Base-by-base conservation (phyloP, 2,113 vertebrate species). In the Isichthys henryi region DNA sequence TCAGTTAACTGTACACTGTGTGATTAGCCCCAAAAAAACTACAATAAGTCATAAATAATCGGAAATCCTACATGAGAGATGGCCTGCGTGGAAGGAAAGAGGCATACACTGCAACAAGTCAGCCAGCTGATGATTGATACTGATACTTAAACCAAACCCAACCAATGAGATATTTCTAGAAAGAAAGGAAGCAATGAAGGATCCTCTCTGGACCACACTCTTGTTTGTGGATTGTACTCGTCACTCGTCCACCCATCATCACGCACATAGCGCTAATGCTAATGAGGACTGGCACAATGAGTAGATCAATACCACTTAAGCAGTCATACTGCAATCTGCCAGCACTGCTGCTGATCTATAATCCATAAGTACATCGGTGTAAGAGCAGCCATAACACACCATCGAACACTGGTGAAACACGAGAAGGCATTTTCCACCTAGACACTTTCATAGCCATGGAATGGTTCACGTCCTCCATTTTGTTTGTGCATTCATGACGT, bases 251-350 rank as follows among this genome's bases (percentile, higher is more conserved):
- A 35, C 9, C 85, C 49, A 86, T 48, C 23, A 86, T 49, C 84
- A 86, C 11, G 46, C 43, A 35, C 13, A 86, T 23, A 46, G 49
- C 9, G 35, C 88, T 92, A 90, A 80, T 87, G 53, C 88, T 95
- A 94, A 95, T 93, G 93, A 93, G 91, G 91, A 92, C 58, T 93
- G 93, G 92, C 93, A 31, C 21, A 86, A 62, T 89, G 91, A 89
- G 48, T 52, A 88, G 83, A 93, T 95, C 94, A 91, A 95, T 95
- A 92, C 48, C 92, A 93, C 92, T 93, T 90, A 92, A 86, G 86
- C 89, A 89, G 83, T 91, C 23, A 85, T 88, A 86, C 91, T 92
- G 89, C 77, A 50, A 88, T 84, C 86, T 85, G 86, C 92, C 93
- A 93, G 95, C 91, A 92, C 88, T 92, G 90, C 66, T 88, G 94